Evolutionary conservation across 1,140 invertebrate species (phyloP).

Genomic region (Drosophila nebulosa): DNA sequence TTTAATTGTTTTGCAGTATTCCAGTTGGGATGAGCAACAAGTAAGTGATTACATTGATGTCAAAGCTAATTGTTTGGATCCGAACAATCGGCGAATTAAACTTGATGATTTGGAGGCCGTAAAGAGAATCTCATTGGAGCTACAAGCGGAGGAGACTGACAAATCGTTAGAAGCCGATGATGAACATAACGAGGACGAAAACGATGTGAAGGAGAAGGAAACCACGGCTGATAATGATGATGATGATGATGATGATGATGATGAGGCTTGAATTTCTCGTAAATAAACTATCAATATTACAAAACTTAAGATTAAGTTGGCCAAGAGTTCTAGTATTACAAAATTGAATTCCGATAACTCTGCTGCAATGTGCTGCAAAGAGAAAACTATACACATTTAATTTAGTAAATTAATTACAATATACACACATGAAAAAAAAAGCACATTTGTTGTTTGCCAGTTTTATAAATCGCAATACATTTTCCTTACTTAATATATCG

Average conservation of each 20-base stretch:
- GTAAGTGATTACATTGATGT: constrained; percentile 61
- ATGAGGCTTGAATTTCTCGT: constrained; percentile 15
- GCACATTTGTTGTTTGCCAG: constrained; percentile 12
- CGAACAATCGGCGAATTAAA: constrained; percentile 68
- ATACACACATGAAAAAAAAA: constrained; percentile 17
- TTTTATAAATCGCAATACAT: constrained; percentile 10
- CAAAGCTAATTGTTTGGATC: constrained; percentile 69
- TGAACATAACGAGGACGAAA: constrained; percentile 24
- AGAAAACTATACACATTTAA: constrained; percentile 53
- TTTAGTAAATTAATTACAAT: constrained; percentile 65
- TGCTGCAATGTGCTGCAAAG: constrained; percentile 17
- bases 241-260: neutral
- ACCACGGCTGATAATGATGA: neutral
- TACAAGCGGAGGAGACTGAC: constrained; percentile 27
- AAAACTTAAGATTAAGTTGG: constrained; percentile 36
- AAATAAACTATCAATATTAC: constrained; percentile 27
- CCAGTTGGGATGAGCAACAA: constrained; percentile 76
- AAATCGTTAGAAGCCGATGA: constrained; percentile 17
- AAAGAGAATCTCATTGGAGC: constrained; percentile 44
- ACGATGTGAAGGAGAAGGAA: neutral
- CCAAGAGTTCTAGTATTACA: constrained; percentile 47
- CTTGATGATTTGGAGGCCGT: constrained; percentile 53
- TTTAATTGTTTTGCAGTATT: constrained; percentile 51
- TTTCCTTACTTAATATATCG: constrained; percentile 1
- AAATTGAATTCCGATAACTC: constrained; percentile 15